Conservation (phyloP, 2,113 vertebrate species). For the Circaetus gallicus region DNA sequence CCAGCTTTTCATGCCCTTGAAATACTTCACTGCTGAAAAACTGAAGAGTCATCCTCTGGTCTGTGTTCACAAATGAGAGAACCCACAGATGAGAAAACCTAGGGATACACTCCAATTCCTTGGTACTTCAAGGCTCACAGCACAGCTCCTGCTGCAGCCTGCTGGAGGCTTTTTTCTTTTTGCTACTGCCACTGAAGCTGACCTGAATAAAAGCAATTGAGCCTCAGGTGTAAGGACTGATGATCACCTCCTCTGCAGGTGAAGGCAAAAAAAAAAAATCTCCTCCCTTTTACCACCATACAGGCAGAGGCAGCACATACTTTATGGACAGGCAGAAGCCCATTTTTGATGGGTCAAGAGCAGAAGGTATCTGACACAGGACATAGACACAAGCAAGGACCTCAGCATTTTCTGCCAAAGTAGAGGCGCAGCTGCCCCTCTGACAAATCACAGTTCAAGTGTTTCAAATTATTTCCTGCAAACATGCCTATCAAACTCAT, state of each 20-base stretch:
- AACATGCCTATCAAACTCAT: background rate
- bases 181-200: background rate
- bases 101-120: accelerated
- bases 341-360: background rate
- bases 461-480: background rate
- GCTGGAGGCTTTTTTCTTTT: background rate
- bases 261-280: background rate
- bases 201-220: background rate
- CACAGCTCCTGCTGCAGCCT: background rate
- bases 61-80: background rate
- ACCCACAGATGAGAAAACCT: background rate
- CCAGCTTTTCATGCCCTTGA: background rate
- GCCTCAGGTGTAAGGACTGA: background rate
- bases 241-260: background rate
- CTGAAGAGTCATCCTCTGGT: background rate
- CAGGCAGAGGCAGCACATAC: background rate
- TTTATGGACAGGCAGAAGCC: background rate
- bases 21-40: background rate
- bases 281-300: background rate
- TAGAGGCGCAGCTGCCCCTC: background rate
- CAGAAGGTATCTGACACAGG: background rate
- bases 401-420: background rate
- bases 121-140: background rate
- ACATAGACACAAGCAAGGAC: background rate
- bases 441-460: background rate